These are phyloP conservation scores for Lagocephalus sceleratus DNA, from an alignment of 2,797 vertebrate genomes.

Conservation along the genomic window DNA sequence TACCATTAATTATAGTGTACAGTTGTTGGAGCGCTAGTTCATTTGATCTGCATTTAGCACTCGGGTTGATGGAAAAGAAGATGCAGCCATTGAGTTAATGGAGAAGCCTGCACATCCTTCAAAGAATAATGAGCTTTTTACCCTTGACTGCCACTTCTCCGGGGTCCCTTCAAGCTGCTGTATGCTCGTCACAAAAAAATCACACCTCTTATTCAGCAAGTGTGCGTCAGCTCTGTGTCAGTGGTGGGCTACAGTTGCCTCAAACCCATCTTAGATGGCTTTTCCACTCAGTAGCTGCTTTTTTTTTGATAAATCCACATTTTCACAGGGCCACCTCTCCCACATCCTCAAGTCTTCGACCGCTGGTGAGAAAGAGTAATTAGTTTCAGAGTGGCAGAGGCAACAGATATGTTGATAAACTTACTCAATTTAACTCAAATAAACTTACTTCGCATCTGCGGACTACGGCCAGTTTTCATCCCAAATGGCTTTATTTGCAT, in stretches of 20 bases:
- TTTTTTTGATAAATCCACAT: conserved; percentile 8
- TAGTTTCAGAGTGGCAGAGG: too few relatives aligned
- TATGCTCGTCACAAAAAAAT: conserved; percentile 17
- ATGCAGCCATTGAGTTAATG: conserved; percentile 51
- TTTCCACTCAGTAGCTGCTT: not conserved
- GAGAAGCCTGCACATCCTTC: conserved; percentile 35
- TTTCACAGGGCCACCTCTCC: not conserved
- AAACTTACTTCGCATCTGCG: too few relatives aligned
- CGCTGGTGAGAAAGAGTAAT: too few relatives aligned
- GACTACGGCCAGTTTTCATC: too few relatives aligned
- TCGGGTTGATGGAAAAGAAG: conserved; percentile 43
- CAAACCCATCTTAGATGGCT: not conserved
- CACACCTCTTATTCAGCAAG: not conserved
- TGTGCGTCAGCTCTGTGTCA: too few relatives aligned
- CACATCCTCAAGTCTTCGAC: too few relatives aligned
- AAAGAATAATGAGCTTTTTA: conserved; percentile 48
- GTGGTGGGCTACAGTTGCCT: not conserved
- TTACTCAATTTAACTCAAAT: too few relatives aligned
- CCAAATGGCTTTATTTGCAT: too few relatives aligned
- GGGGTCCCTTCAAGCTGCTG: conserved; percentile 13
- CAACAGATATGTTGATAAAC: too few relatives aligned
- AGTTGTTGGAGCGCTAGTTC: conserved; percentile 45
- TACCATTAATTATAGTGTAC: conserved; percentile 40
- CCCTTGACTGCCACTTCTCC: conserved; percentile 38
- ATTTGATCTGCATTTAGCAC: conserved; percentile 63